phyloP scores from a whole-genome alignment of 2,797 vertebrate species.

The Ambastaia sidthimunki region DNA sequence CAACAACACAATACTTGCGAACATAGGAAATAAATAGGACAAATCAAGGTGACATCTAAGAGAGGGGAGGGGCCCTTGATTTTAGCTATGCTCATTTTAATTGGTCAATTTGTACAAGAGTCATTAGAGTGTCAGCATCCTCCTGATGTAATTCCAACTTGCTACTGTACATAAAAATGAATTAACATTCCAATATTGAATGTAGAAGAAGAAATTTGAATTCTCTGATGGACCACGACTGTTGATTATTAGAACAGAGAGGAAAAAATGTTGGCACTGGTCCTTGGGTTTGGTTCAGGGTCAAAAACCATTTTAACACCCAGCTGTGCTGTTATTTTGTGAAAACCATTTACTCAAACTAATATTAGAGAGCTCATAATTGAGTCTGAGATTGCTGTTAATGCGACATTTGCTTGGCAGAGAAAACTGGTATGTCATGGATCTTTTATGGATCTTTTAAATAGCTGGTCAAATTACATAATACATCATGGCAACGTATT shows the following conservation, averaged over 20 bases:
- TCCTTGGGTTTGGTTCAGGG: background rate
- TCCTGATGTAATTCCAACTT: background rate
- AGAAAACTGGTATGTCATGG: background rate
- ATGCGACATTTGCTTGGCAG: background rate
- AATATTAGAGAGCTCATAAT: background rate
- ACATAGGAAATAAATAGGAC: background rate
- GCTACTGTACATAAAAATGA: background rate
- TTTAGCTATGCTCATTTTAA: too few relatives aligned
- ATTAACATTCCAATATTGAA: background rate
- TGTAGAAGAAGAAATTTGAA: too few relatives aligned
- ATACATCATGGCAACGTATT: background rate
- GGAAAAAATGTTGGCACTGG: background rate
- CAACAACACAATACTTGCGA: background rate
- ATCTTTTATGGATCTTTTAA: background rate
- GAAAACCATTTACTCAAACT: constrained; percentile 4
- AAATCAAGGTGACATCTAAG: background rate
- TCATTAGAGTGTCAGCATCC: background rate
- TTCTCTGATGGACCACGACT: too few relatives aligned
- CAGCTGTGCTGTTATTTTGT: background rate
- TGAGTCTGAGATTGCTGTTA: constrained; percentile 9
- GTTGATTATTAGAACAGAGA: background rate
- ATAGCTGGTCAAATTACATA: too few relatives aligned
- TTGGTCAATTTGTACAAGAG: background rate
- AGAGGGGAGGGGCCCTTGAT: too few relatives aligned
- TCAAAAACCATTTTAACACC: constrained; percentile 10